Conservation (phyloP, 1,140 invertebrate genomes). For the Scylla paramamosain region DNA sequence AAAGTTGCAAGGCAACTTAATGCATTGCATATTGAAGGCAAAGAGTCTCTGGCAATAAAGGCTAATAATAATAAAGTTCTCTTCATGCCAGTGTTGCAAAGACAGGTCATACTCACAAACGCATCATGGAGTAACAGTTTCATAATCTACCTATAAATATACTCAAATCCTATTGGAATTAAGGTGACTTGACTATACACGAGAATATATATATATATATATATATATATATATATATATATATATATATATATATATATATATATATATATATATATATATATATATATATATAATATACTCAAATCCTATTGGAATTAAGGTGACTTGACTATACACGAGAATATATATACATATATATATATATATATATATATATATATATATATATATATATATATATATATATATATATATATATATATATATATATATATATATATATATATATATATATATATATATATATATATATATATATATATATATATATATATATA, state of each 20-base stretch:
- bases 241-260: constrained; percentile 56
- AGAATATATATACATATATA: constrained; percentile 52
- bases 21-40: not conserved
- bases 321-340: no score
- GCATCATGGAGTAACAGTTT: not conserved
- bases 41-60: not conserved
- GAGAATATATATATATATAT: constrained; percentile 35
- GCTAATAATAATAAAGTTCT: not conserved
- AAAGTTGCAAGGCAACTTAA: no score
- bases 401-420: constrained; percentile 40
- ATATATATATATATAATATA: constrained; percentile 38
- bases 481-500: no score
- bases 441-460: no score
- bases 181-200: no score
- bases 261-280: constrained; percentile 46
- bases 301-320: not conserved
- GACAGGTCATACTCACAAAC: not conserved
- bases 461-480: no score
- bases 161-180: not conserved
- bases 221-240: constrained; percentile 62
- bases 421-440: constrained; percentile 36
- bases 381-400: constrained; percentile 43
- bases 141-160: constrained; percentile 26
- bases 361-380: constrained; percentile 60
- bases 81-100: not conserved